These are phyloP conservation scores for Drosophila kambysellisi DNA, from an alignment of 2,888 invertebrate species.

Conservation along the genomic window DNA sequence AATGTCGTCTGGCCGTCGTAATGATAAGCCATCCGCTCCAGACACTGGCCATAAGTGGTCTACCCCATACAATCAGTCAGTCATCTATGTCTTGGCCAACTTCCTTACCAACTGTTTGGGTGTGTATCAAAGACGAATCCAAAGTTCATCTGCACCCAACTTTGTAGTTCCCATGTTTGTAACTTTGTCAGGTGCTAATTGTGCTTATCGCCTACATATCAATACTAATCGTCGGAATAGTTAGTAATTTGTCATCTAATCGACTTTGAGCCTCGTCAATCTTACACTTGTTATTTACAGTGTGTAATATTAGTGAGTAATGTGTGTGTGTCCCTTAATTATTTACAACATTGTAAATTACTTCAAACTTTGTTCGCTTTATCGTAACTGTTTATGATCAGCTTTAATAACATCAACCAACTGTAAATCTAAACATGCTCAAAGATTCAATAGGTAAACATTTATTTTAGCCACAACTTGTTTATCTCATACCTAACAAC, in stretches of 20 bases:
- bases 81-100: slow-evolving; percentile 40
- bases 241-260: slow-evolving; percentile 9
- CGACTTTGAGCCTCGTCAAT: slow-evolving; percentile 33
- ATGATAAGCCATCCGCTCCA: slow-evolving; percentile 27
- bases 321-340: background rate
- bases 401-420: slow-evolving; percentile 18
- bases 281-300: slow-evolving; percentile 12
- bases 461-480: background rate
- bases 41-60: slow-evolving; percentile 20
- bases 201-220: slow-evolving; percentile 19
- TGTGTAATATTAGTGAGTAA: background rate
- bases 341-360: slow-evolving; percentile 25
- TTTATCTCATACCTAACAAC: background rate
- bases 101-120: background rate
- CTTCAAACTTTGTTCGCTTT: slow-evolving; percentile 1
- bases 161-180: slow-evolving; percentile 2
- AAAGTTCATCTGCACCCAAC: slow-evolving; percentile 33
- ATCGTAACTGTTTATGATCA: slow-evolving; percentile 9
- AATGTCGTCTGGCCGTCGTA: slow-evolving; percentile 5
- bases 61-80: slow-evolving; percentile 28
- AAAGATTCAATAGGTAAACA: slow-evolving; percentile 1
- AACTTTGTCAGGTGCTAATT: slow-evolving; percentile 11
- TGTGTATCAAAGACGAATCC: slow-evolving; percentile 19
- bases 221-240: background rate
- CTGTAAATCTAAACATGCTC: slow-evolving; percentile 16